Evolutionary conservation across 2,888 invertebrate species (phyloP), one percentile per base, ranked within the genome.

Genomic region (Trissolcus japonicus): DNA sequence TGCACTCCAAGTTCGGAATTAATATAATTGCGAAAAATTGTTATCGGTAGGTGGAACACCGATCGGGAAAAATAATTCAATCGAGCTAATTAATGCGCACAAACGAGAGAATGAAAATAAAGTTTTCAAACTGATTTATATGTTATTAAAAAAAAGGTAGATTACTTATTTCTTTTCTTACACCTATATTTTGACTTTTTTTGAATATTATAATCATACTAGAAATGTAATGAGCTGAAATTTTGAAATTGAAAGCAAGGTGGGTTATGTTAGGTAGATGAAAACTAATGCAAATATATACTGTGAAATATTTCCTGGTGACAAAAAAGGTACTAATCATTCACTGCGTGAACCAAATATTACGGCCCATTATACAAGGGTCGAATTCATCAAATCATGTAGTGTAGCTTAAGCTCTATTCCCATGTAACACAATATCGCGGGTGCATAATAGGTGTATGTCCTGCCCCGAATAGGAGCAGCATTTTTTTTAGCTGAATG

Each of bases 391-490:
- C 54, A 68, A 62, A 41, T 56, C 46, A 43, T 40, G 59, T 67
- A 35, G 35, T 35, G 35, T 35, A 50, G 68, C 57, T 62, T 53
- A 67, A 55, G 25, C 46, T 48, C 62, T 67, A 63, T 71, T 68
- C 62, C 59, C 72, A 59, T 56, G 76, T 68, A 68, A 73, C 65
- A 74, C 78, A 72, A 69, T 66, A 63, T 61, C 65, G 61, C 53
- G 61, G 69, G 21, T 53, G 51, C 68, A 77, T 65, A 68, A 73
- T 68, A 60, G 60, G 14, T 54, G 67, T 35, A 50, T 65, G 69
- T 76, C 61, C 68, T 71, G 68, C 41, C 6, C 50, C 61, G 66
- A 79, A 76, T 62, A 76, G 76, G 66, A 76, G 79, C 69, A 54
- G 11, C 61, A 66, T 57, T 61, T 68, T 73, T 69, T 7, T 35